phyloP scores from a whole-genome alignment of 35 echinoderm and acorn worm species.

The Acanthaster planci region DNA sequence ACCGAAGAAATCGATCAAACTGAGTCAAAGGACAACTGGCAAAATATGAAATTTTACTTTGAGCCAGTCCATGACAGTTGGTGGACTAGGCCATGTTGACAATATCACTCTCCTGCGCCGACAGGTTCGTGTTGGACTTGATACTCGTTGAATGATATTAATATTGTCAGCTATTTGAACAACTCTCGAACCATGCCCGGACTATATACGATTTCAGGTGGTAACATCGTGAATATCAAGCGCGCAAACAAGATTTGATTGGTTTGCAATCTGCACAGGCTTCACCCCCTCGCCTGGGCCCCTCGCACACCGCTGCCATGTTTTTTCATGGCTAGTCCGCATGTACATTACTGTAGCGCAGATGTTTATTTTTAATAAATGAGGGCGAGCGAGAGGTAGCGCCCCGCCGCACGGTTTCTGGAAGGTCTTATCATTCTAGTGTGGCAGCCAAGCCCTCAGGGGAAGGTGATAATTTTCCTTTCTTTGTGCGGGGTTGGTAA shows the following conservation, averaged over 20 bases:
- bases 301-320: slow-evolving; percentile 32
- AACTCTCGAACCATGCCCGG: too few species aligned
- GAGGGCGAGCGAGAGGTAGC: slow-evolving; percentile 58
- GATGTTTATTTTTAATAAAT: slow-evolving; percentile 84
- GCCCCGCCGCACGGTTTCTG: slow-evolving; percentile 58
- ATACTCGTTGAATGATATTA: too few species aligned
- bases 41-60: too few species aligned
- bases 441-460: slow-evolving; percentile 60
- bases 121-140: too few species aligned
- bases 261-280: slow-evolving; percentile 69
- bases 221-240: not conserved
- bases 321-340: slow-evolving; percentile 46
- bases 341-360: slow-evolving; percentile 59
- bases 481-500: slow-evolving; percentile 68
- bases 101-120: too few species aligned
- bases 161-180: too few species aligned
- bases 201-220: too few species aligned
- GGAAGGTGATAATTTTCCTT: slow-evolving; percentile 80
- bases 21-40: too few species aligned
- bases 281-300: slow-evolving; percentile 25
- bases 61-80: too few species aligned
- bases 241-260: slow-evolving; percentile 61
- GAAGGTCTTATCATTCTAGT: slow-evolving; percentile 54
- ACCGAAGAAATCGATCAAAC: too few species aligned
- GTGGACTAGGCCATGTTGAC: too few species aligned